These are phyloP conservation scores for Cydia splendana DNA, from an alignment of 1,140 invertebrate species.

Conservation along the genomic window DNA sequence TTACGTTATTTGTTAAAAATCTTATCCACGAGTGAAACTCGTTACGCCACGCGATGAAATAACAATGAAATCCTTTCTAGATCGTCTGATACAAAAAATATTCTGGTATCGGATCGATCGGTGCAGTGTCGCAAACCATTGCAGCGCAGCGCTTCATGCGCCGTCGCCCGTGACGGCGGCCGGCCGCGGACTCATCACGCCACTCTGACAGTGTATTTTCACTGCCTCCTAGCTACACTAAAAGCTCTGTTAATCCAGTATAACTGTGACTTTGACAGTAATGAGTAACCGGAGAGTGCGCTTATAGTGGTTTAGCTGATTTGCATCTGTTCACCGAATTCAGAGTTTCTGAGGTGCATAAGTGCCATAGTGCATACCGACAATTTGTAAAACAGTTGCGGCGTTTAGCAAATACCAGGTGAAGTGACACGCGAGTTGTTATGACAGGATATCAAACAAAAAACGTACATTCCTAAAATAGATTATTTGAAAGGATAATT, in stretches of 20 bases:
- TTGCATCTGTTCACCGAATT: background rate
- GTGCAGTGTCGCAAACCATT: constrained; percentile 14
- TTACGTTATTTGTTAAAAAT: background rate
- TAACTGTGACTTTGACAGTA: background rate
- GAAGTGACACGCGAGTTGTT: background rate
- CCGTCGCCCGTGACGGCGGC: constrained; percentile 19
- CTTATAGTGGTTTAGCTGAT: background rate
- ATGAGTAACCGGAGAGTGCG: background rate
- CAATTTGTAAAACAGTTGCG: background rate
- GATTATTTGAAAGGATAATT: background rate
- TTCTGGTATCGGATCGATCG: constrained; percentile 22
- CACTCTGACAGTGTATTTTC: background rate
- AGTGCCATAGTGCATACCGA: background rate
- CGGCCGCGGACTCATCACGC: background rate
- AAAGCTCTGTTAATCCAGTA: background rate
- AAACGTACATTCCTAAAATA: background rate
- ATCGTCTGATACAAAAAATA: constrained; percentile 21
- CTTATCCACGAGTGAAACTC: constrained; percentile 13
- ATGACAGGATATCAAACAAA: constrained; percentile 6
- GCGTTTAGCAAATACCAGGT: background rate
- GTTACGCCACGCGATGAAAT: constrained; percentile 19
- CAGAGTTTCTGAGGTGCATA: background rate
- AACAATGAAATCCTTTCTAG: constrained; percentile 20
- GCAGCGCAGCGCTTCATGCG: constrained; percentile 8
- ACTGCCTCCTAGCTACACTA: background rate